Base-by-base conservation (phyloP, 2,888 invertebrate genomes). In the Megastigmus dorsalis region DNA sequence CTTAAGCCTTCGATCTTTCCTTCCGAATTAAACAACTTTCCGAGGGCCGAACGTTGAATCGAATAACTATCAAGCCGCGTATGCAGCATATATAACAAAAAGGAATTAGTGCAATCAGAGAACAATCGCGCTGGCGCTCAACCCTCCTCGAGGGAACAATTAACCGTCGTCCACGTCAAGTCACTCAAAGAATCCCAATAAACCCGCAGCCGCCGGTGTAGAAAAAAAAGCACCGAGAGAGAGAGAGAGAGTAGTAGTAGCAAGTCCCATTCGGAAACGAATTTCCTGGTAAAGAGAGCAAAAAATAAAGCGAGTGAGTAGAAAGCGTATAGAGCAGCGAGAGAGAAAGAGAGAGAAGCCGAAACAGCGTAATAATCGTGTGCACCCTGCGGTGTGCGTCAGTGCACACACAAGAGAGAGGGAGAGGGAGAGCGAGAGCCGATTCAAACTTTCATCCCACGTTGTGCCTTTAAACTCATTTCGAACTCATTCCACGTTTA, bases 161-260 rank as follows among this genome's bases (percentile, higher is more conserved):
- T 76, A 76, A 76, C 76, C 70, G 76, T 60, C 69, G 76, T 73
- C 73, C 76, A 76, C 74, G 76, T 76, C 76, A 76, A 76, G 73
- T 76, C 76, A 69, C 69, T 76, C 76, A 74, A 74, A 76, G 74
- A 76, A 76, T 76, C 76, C 76, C 76, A 76, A 76, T 76, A 76
- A 76, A 70, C 33, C 63, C 33, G 63, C 57, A 18, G 33, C 30
- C 60, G 41, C 20, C 54, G 6, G 33, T 30, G 48, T 54, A 2
- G 52, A 30, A 60, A 74, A 54, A 67, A 67, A 66, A 59, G 57
- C 23, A n/a, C n/a, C n/a, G 43, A 54, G 45, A 30, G 41, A 23
- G n/a, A n/a, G n/a, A n/a, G n/a, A n/a, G n/a, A n/a, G n/a, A n/a
- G n/a, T n/a, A n/a, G n/a, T n/a, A n/a, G n/a, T n/a, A n/a, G n/a